Percentiles rank a stretch among this genome's conserved stretches.
phyloP scores from a whole-genome alignment of 2,888 invertebrate genomes.

The Drosophila percnosoma region DNA sequence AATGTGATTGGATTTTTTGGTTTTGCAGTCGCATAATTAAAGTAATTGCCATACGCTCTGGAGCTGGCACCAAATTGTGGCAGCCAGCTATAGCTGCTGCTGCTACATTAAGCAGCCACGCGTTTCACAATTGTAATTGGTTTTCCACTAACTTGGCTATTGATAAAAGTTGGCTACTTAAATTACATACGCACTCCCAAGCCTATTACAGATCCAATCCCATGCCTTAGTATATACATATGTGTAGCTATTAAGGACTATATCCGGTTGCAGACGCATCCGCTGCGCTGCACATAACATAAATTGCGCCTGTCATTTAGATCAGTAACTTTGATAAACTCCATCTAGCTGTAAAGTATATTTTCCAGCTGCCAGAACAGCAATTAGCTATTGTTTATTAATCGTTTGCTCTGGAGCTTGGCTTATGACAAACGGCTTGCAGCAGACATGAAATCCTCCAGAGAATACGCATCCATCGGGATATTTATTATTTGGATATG shows the following conservation, averaged over 20 bases:
- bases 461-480: neutral
- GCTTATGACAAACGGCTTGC: slow-evolving; percentile 20
- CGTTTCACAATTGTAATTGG: slow-evolving; percentile 77
- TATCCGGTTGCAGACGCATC: slow-evolving; percentile 4
- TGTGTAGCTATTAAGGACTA: neutral
- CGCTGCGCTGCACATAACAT: slow-evolving; percentile 19
- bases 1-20: slow-evolving; percentile 49
- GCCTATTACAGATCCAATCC: neutral
- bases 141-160: slow-evolving; percentile 37
- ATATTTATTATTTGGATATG: neutral
- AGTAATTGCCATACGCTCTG: slow-evolving; percentile 74
- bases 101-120: slow-evolving; percentile 55
- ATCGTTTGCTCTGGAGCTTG: neutral
- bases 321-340: slow-evolving; percentile 33
- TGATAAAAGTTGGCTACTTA: slow-evolving; percentile 35
- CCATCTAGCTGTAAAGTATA: slow-evolving; percentile 2
- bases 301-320: slow-evolving; percentile 34
- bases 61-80: slow-evolving; percentile 66
- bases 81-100: slow-evolving; percentile 36
- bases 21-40: slow-evolving; percentile 74
- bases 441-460: neutral
- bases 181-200: slow-evolving; percentile 4
- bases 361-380: neutral
- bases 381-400: slow-evolving; percentile 23
- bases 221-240: neutral